Percentiles rank a stretch among this genome's conserved stretches.
Evolutionary conservation across 2,888 invertebrate species (phyloP).

Genomic region (Graphium colonna): DNA sequence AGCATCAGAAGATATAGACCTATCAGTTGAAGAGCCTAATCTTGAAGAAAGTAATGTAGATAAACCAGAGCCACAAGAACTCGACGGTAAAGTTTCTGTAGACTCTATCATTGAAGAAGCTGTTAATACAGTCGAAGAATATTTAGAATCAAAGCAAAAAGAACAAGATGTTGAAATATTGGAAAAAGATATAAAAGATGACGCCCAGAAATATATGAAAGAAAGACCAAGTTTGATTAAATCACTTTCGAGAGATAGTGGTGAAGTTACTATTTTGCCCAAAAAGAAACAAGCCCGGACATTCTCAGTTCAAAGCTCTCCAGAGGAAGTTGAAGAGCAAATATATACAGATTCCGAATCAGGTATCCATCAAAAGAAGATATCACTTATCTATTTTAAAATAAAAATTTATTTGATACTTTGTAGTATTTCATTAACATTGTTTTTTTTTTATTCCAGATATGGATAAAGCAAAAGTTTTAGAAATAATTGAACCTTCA

Average conservation of each 20-base stretch:
- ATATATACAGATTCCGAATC: conserved; percentile 78
- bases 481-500: conserved; percentile 74
- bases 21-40: conserved; percentile 62
- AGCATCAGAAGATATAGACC: conserved; percentile 69
- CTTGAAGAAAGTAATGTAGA: conserved; percentile 40
- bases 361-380: conserved; percentile 46
- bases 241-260: conserved; percentile 71
- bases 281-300: conserved; percentile 72
- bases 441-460: conserved; percentile 47
- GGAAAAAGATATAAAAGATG: conserved; percentile 53
- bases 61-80: conserved; percentile 42
- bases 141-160: conserved; percentile 50
- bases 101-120: conserved; percentile 74
- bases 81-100: conserved; percentile 63
- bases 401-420: too few relatives aligned
- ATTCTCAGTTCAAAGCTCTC: conserved; percentile 76
- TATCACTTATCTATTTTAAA: too few relatives aligned
- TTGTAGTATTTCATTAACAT: background rate
- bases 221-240: conserved; percentile 68
- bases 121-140: conserved; percentile 64
- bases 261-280: conserved; percentile 69
- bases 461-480: conserved; percentile 75
- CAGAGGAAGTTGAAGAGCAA: conserved; percentile 76
- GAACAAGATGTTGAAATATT: conserved; percentile 46
- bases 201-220: conserved; percentile 46